Evolutionary conservation across 2,888 invertebrate genomes (phyloP), one percentile per base, ranked within the genome.

Genomic region (Ormyrus thymus): DNA sequence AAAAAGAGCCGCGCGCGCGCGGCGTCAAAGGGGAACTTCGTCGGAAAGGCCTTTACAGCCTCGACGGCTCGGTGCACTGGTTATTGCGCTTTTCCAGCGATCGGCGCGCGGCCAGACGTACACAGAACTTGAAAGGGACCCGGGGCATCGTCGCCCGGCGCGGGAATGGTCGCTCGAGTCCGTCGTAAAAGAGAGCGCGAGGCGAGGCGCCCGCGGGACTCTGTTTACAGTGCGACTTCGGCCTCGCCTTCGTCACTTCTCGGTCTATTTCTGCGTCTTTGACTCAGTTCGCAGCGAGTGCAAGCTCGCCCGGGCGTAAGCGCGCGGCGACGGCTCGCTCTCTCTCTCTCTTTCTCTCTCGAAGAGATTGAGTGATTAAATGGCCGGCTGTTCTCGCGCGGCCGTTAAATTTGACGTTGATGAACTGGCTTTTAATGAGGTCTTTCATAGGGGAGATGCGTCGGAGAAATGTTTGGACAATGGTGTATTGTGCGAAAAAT

Each of bases 221-320:
- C 87, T 92, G 92, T 92, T 92, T 92, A 92, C 90, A 90, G 85
- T 13, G 45, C 89, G 88, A 85, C 87, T 48, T 81, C 83, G 82
- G 71, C 80, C 83, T 76, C 79, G 82, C 79, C 79, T 9, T 11
- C 65, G 75, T 56, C 70, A 68, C 51, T 7, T 55, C 61, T n/a
- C 29, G 61, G 53, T 65, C 75, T 71, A 75, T 76, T 76, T 79
- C 53, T 59, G 68, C 71, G 6, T 8, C 68, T 61, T 68, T 61
- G 76, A 66, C 56, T 76, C 76, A 48, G 55, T 48, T 10, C 10
- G 48, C n/a, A 7, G 64, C 51, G 43, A 53, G 11, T 53, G 66
- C 53, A 66, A 66, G 53, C 43, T 66, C 15, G 53, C 43, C 53
- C 15, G 9, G 15, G 59, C 73, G 75, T 55, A 3, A 9, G 7